Evolutionary conservation across 2,797 vertebrate genomes (phyloP).

Genomic region (Tauraco hartlaubi): DNA sequence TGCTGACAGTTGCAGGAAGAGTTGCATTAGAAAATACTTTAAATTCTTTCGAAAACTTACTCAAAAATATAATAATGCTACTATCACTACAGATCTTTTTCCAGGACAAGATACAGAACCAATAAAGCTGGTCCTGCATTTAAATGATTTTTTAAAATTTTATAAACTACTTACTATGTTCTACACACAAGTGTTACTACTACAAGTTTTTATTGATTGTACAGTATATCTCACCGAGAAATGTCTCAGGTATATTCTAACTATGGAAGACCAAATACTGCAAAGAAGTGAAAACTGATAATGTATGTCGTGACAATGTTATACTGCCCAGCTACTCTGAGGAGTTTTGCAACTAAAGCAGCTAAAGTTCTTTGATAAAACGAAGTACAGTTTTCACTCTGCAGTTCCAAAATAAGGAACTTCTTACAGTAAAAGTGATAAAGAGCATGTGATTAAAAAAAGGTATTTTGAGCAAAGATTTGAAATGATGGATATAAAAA

Average conservation of each 20-base stretch:
- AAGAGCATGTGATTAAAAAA: not conserved
- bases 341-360: not conserved
- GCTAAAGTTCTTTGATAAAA: not conserved
- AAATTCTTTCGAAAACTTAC: not conserved
- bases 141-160: not conserved
- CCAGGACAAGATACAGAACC: not conserved
- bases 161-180: not conserved
- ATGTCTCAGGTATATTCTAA: not conserved
- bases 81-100: not conserved
- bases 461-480: not conserved
- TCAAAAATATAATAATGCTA: not conserved
- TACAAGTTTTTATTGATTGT: not conserved
- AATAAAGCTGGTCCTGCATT: not conserved
- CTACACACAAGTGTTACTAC: not conserved
- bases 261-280: not conserved
- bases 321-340: not conserved
- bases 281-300: not conserved
- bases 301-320: fast-evolving
- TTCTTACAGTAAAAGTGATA: not conserved
- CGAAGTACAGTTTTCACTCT: not conserved
- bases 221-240: not conserved
- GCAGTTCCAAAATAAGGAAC: not conserved
- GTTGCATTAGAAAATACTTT: not conserved
- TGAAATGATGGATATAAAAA: not conserved
- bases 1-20: not conserved